Conservation (phyloP, 2,888 invertebrate genomes). For the Pristionchus fissidentatus region DNA sequence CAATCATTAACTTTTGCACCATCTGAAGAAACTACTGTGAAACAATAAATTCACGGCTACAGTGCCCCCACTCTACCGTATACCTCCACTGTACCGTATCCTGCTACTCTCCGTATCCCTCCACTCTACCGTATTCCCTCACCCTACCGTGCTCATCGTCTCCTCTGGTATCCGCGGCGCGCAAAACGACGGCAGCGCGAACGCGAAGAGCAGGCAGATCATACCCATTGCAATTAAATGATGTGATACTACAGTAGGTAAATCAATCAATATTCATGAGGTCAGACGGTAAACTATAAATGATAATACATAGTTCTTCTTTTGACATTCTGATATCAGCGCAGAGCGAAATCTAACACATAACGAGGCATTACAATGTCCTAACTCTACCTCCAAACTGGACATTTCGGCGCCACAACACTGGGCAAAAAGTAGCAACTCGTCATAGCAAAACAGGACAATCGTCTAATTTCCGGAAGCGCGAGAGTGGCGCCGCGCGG, state of each 20-base stretch:
- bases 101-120: neutral
- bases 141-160: slow-evolving; percentile 34
- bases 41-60: neutral
- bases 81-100: neutral
- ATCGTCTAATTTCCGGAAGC: neutral
- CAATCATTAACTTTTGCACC: neutral
- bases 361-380: too few relatives aligned
- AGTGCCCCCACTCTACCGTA: neutral
- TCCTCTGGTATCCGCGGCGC: slow-evolving; percentile 26
- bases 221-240: neutral
- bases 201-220: slow-evolving; percentile 29
- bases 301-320: too few relatives aligned
- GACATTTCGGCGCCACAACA: too few relatives aligned
- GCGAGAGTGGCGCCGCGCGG: neutral
- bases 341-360: too few relatives aligned
- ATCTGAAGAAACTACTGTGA: neutral
- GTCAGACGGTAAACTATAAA: too few relatives aligned
- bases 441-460: too few relatives aligned
- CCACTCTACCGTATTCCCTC: neutral
- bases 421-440: too few relatives aligned
- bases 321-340: too few relatives aligned
- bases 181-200: slow-evolving; percentile 5
- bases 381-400: too few relatives aligned
- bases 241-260: too few relatives aligned
- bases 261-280: too few relatives aligned